phyloP scores from a whole-genome alignment of 2,888 invertebrate genomes.

The Drosophila ezoana region DNA sequence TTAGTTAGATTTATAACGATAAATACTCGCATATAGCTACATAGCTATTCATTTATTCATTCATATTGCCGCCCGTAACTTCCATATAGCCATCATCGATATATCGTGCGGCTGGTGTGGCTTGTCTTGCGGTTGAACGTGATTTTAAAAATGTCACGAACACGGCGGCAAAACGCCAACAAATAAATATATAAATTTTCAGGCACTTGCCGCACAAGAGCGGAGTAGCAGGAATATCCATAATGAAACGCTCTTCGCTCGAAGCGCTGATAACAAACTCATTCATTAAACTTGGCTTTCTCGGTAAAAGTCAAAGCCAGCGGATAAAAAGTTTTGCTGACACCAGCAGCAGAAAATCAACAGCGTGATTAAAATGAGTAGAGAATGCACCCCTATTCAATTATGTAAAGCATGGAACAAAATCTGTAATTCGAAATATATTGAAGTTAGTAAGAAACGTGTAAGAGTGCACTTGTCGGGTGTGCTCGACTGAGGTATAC shows the following conservation, averaged over 20 bases:
- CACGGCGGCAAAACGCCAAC: constrained; percentile 29
- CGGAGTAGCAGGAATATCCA: constrained; percentile 8
- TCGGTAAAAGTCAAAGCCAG: constrained; percentile 6
- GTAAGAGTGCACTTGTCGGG: no score
- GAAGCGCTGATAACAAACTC: constrained; percentile 57
- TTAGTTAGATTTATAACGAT: constrained; percentile 49
- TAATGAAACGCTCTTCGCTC: constrained; percentile 47
- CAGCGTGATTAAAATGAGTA: not conserved
- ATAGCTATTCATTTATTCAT: constrained; percentile 14
- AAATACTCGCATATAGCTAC: constrained; percentile 20
- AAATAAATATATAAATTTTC: constrained; percentile 30
- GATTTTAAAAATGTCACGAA: constrained; percentile 82
- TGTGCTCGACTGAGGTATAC: no score
- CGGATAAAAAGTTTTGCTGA: not conserved
- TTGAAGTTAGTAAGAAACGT: no score
- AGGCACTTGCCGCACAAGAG: constrained; percentile 2
- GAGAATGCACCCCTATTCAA: constrained; percentile 6
- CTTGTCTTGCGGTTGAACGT: constrained; percentile 74
- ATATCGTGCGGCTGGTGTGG: constrained; percentile 41
- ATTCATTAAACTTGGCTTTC: constrained; percentile 60
- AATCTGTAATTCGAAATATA: not conserved
- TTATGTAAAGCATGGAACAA: not conserved
- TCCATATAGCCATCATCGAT: constrained; percentile 50
- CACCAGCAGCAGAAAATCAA: constrained; percentile 3
- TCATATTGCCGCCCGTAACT: constrained; percentile 33